Conservation (phyloP, 1,140 invertebrate species). For the Zaprionus taronus region DNA sequence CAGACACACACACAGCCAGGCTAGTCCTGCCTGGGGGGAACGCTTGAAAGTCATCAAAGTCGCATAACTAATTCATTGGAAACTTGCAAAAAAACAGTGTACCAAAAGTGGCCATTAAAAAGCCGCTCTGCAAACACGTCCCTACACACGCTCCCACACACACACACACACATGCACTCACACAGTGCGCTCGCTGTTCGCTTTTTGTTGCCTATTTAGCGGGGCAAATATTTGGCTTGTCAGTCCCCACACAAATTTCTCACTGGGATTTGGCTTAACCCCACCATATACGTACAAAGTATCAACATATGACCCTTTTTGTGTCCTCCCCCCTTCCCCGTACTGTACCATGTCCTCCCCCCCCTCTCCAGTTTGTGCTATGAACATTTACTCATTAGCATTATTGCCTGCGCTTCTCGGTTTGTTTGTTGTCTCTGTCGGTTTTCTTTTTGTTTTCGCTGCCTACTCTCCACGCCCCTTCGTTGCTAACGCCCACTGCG, state of each 20-base stretch:
- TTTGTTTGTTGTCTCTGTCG: constrained; percentile 44
- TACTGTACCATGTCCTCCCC: not conserved
- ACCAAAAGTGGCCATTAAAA: constrained; percentile 16
- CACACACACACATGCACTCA: constrained; percentile 12
- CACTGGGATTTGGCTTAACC: constrained; percentile 47
- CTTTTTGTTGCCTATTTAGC: constrained; percentile 61
- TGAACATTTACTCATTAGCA: constrained; percentile 58
- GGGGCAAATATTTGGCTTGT: constrained; percentile 56
- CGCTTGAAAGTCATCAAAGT: constrained; percentile 56
- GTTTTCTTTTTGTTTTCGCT: constrained; percentile 16
- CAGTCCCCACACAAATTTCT: constrained; percentile 5
- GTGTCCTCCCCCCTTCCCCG: not conserved
- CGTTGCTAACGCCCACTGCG: not conserved
- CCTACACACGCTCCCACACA: not conserved
- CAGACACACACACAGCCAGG: not conserved
- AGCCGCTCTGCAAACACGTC: constrained; percentile 14
- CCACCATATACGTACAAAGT: constrained; percentile 30
- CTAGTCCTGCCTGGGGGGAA: not conserved
- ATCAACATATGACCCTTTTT: not conserved
- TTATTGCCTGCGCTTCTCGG: constrained; percentile 52
- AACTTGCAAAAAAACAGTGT: constrained; percentile 18
- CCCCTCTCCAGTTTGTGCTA: not conserved
- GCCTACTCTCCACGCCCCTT: not conserved
- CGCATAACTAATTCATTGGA: constrained; percentile 56
- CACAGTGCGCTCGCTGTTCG: not conserved